phyloP scores from a whole-genome alignment of 1,140 invertebrate species.

The Nasonia vitripennis region DNA sequence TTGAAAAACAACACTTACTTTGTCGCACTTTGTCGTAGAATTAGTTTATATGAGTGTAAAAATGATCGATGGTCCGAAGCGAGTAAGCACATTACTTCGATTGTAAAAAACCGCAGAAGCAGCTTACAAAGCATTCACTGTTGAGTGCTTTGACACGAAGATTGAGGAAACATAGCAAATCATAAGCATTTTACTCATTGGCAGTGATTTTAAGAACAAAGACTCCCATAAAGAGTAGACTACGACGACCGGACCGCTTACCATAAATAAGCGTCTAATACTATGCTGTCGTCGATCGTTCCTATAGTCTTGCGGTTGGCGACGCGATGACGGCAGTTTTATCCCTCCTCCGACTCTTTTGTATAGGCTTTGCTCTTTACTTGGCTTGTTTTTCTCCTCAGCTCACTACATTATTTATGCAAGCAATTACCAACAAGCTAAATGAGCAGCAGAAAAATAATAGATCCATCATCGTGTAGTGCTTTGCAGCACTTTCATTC shows the following conservation, averaged over 20 bases:
- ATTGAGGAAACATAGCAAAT: background rate
- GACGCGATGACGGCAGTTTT: background rate
- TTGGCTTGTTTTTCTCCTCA: background rate
- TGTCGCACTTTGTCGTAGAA: too few relatives aligned
- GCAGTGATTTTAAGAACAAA: background rate
- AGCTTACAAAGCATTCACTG: too few relatives aligned
- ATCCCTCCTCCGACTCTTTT: background rate
- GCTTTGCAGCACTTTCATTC: too few relatives aligned
- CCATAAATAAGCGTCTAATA: constrained; percentile 10
- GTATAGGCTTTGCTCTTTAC: background rate
- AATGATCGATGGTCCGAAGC: background rate
- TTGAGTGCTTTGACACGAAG: background rate
- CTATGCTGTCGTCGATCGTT: background rate
- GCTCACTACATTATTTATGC: background rate
- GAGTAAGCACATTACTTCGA: too few relatives aligned
- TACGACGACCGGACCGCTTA: background rate
- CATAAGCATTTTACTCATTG: background rate
- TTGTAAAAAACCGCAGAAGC: too few relatives aligned
- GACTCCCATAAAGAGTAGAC: background rate
- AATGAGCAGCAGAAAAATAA: background rate
- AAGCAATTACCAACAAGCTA: background rate
- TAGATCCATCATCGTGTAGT: background rate
- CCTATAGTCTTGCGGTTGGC: background rate
- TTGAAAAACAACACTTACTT: too few relatives aligned
- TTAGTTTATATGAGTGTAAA: too few relatives aligned